These are phyloP conservation scores for Odontophorus gujanensis DNA, from an alignment of 2,113 vertebrate species.

Conservation along the genomic window DNA sequence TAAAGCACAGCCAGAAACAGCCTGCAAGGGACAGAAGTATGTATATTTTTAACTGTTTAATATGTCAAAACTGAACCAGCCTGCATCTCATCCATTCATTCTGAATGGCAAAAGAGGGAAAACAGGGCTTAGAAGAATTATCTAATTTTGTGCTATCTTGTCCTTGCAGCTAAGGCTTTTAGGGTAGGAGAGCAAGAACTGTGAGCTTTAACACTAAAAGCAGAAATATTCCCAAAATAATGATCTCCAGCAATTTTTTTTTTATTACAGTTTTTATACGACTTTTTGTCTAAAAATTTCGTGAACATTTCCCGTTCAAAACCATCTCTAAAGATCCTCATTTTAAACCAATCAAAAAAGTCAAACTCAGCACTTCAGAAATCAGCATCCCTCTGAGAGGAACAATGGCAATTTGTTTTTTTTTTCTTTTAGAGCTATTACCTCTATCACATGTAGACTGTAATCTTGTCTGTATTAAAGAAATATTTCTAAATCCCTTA, in stretches of 20 bases:
- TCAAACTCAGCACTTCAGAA: not conserved
- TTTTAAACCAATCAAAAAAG: not conserved
- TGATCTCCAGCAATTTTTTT: not conserved
- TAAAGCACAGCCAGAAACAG: not conserved
- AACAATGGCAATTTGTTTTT: not conserved
- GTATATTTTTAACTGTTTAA: not conserved
- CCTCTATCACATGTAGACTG: not conserved
- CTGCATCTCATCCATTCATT: slow-evolving; percentile 6
- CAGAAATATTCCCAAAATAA: not conserved
- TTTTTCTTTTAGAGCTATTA: not conserved
- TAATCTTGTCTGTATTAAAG: not conserved
- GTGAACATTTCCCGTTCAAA: not conserved
- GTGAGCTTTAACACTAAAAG: not conserved
- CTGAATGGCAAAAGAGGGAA: not conserved
- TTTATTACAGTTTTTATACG: not conserved
- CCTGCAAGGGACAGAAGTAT: not conserved
- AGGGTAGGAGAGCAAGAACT: not conserved
- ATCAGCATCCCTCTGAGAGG: not conserved
- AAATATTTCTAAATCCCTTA: not conserved
- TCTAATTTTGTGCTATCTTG: not conserved
- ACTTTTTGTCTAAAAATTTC: not conserved
- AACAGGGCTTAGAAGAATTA: not conserved
- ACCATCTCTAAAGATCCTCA: not conserved
- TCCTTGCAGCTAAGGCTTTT: not conserved
- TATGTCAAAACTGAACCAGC: slow-evolving; percentile 46